Percentiles rank a stretch among this genome's conserved stretches.
phyloP scores from a whole-genome alignment of 2,797 vertebrate species.

The Sciaenops ocellatus region DNA sequence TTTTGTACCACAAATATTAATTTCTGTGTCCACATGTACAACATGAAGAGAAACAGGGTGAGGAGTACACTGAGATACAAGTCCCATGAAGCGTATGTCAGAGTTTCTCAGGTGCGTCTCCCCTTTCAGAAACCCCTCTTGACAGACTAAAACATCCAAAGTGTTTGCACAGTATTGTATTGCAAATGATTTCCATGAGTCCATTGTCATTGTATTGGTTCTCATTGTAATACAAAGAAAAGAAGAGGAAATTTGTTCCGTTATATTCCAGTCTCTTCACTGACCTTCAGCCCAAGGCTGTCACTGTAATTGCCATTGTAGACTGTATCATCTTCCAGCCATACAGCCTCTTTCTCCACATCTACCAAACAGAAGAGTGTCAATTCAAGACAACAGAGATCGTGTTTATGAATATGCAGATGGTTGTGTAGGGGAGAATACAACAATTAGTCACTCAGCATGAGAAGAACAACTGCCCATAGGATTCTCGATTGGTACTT shows the following conservation, averaged over 20 bases:
- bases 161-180: constrained; percentile 23
- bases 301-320: constrained; percentile 36
- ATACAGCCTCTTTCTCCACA: not conserved
- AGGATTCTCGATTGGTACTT: not conserved
- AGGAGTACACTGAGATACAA: not conserved
- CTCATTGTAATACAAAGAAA: constrained; percentile 32
- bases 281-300: constrained; percentile 46
- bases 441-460: constrained; percentile 24
- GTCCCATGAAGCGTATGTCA: not conserved
- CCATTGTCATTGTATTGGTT: constrained; percentile 23
- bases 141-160: constrained; percentile 14
- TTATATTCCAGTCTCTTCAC: constrained; percentile 14
- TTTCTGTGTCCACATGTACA: not conserved
- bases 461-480: not conserved
- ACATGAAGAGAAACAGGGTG: not conserved
- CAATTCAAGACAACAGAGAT: not conserved
- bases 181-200: constrained; percentile 30
- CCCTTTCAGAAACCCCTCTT: not conserved
- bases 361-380: constrained; percentile 5
- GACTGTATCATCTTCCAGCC: not conserved
- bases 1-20: not conserved
- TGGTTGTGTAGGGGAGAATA: constrained; percentile 9
- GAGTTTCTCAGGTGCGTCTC: constrained; percentile 16
- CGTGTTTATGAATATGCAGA: constrained; percentile 42
- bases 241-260: constrained; percentile 17